Evolutionary conservation across 2,113 vertebrate genomes (phyloP).

Genomic region (Myotis brandtii): DNA sequence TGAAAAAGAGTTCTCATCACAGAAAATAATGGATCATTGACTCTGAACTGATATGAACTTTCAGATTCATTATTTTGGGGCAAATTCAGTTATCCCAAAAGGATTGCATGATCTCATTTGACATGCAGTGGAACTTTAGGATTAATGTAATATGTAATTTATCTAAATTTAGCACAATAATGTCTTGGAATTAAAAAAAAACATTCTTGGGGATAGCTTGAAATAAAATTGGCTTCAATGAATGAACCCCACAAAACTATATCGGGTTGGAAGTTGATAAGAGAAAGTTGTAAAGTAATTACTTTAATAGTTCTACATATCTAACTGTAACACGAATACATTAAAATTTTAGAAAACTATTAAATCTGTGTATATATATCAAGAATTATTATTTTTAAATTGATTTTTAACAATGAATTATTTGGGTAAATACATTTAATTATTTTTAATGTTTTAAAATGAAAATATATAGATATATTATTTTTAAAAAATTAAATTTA

Average conservation of each 20-base stretch:
- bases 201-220: slow-evolving; percentile 23
- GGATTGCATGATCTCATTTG: slow-evolving; percentile 71
- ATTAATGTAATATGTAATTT: slow-evolving; percentile 67
- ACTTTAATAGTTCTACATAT: background rate
- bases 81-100: slow-evolving; percentile 62
- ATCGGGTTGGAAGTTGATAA: background rate
- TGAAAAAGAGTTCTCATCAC: slow-evolving; percentile 55
- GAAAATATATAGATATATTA: background rate
- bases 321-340: background rate
- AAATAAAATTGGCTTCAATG: slow-evolving; percentile 43
- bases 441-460: background rate
- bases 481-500: background rate
- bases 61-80: slow-evolving; percentile 55
- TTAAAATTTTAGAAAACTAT: background rate
- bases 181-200: slow-evolving; percentile 59
- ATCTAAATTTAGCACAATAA: slow-evolving; percentile 72
- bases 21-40: slow-evolving; percentile 43
- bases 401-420: background rate
- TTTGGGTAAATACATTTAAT: background rate
- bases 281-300: background rate
- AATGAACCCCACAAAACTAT: slow-evolving; percentile 6
- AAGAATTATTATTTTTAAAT: background rate
- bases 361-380: background rate
- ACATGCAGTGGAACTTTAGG: background rate
- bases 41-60: slow-evolving; percentile 68